These are phyloP conservation scores for Tokudaia muenninki DNA, from an alignment of 2,797 vertebrate genomes.

Conservation along the genomic window DNA sequence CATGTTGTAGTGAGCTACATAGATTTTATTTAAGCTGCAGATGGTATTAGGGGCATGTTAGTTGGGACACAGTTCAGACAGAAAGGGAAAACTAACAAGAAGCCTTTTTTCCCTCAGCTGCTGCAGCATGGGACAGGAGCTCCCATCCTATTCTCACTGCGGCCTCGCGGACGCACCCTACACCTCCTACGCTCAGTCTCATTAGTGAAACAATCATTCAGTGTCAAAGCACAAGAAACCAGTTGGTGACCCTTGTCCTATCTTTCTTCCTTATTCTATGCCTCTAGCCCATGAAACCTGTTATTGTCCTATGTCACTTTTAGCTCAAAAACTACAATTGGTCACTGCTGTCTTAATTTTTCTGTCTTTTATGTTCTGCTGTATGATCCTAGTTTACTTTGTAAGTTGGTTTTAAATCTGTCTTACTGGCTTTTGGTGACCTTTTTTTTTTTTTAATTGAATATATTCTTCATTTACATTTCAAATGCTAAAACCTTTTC, in stretches of 20 bases:
- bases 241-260: not conserved
- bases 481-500: too few relatives aligned
- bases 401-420: not conserved
- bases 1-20: not conserved
- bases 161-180: not conserved
- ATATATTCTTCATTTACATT: too few relatives aligned
- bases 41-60: not conserved
- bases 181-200: not conserved
- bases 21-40: not conserved
- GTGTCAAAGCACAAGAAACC: not conserved
- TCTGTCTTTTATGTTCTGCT: not conserved
- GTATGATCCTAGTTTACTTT: not conserved
- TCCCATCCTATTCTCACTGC: not conserved
- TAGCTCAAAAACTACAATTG: not conserved
- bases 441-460: too few relatives aligned
- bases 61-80: not conserved
- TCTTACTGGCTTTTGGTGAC: conserved; percentile 11
- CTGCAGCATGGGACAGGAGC: not conserved
- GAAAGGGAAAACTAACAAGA: not conserved
- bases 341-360: not conserved
- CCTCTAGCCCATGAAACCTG: not conserved
- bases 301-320: not conserved
- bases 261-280: not conserved
- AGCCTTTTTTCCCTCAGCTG: not conserved
- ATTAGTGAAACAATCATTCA: not conserved